Conservation (phyloP, 2,888 invertebrate genomes). For the Allolobophora icterica region DNA sequence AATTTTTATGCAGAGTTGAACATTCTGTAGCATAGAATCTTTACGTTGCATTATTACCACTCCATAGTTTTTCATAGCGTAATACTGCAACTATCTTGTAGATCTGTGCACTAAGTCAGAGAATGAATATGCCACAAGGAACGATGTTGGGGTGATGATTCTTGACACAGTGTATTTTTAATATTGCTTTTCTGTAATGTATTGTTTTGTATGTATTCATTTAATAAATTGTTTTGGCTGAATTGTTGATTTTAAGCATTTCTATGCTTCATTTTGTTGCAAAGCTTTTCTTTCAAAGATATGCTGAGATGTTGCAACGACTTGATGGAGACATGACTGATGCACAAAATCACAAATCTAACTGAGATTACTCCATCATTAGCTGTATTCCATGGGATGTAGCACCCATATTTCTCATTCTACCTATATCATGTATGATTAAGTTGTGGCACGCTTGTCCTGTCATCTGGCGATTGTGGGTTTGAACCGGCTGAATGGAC, state of each 20-base stretch:
- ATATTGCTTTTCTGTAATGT: not conserved
- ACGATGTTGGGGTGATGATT: not conserved
- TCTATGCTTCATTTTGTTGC: not conserved
- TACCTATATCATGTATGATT: not conserved
- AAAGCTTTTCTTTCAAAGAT: not conserved
- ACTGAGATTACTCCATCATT: not conserved
- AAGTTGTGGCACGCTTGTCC: not conserved
- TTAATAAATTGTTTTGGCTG: not conserved
- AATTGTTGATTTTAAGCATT: not conserved
- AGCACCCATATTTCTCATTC: not conserved
- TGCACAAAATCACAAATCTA: not conserved
- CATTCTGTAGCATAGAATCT: not conserved
- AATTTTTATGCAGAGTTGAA: not conserved
- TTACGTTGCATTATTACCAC: not conserved
- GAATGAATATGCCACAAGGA: not conserved
- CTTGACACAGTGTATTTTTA: slow-evolving; percentile 17
- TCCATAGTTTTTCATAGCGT: not conserved
- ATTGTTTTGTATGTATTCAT: slow-evolving; percentile 17
- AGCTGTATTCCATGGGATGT: not conserved
- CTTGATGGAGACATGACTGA: not conserved
- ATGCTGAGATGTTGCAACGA: too few relatives aligned
- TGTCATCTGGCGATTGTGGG: too few relatives aligned
- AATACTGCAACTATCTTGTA: not conserved
- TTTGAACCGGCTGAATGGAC: too few relatives aligned
- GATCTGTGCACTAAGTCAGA: slow-evolving; percentile 1